Evolutionary conservation across 2,888 invertebrate genomes (phyloP).

Genomic region (Mellilla xanthometata): DNA sequence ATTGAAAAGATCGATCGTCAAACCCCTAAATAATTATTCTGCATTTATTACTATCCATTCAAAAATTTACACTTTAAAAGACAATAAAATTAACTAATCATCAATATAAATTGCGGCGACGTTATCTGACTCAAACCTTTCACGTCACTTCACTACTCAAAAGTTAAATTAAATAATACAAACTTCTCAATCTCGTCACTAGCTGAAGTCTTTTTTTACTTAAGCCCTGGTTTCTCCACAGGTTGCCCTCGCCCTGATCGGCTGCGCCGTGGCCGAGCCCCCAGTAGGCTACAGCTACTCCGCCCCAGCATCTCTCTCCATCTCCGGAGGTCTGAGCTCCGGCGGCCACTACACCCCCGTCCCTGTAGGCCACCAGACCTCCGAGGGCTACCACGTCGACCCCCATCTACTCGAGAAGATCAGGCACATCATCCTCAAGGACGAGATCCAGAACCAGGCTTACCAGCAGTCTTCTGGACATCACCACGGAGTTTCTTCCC

Average conservation of each 20-base stretch:
- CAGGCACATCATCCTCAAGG: slow-evolving; percentile 91
- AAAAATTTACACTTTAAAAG: too few relatives aligned
- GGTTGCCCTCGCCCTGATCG: slow-evolving; percentile 89
- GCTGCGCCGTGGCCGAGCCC: slow-evolving; percentile 89
- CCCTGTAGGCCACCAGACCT: slow-evolving; percentile 89
- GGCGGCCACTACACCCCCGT: slow-evolving; percentile 90
- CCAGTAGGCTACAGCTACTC: slow-evolving; percentile 86
- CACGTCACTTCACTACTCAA: too few relatives aligned
- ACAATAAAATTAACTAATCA: too few relatives aligned
- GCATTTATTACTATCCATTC: too few relatives aligned
- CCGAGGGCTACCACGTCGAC: slow-evolving; percentile 92
- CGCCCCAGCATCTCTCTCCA: slow-evolving; percentile 77
- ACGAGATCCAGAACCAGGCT: slow-evolving; percentile 85
- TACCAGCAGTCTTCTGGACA: slow-evolving; percentile 76
- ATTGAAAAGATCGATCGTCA: too few relatives aligned
- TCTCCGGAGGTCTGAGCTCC: slow-evolving; percentile 85
- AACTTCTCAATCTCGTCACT: too few relatives aligned
- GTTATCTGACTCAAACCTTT: too few relatives aligned
- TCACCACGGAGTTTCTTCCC: slow-evolving; percentile 82
- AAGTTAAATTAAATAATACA: too few relatives aligned
- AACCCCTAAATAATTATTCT: too few relatives aligned
- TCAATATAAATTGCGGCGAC: too few relatives aligned
- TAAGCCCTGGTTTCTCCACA: slow-evolving; percentile 37
- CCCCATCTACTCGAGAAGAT: slow-evolving; percentile 91
- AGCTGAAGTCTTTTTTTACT: background rate